phyloP scores from a whole-genome alignment of 2,797 vertebrate genomes.

The Moxostoma hubbsi region DNA sequence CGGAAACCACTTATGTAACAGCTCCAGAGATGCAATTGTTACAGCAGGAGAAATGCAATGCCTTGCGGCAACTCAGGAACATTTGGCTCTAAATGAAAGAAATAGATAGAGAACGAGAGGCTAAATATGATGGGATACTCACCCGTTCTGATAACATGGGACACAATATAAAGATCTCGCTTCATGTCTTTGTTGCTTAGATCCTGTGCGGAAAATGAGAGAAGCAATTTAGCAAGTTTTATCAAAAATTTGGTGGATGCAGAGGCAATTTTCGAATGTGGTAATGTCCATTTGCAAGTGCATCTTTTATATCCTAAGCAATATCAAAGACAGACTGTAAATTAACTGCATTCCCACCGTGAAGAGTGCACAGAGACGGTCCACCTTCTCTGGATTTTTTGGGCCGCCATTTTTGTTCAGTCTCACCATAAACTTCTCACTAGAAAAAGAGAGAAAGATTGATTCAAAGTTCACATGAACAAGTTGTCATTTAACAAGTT shows the following conservation, averaged over 20 bases:
- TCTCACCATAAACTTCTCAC: constrained; percentile 98
- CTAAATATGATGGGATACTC: constrained; percentile 55
- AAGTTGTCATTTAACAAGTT: neutral
- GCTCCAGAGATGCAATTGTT: constrained; percentile 29
- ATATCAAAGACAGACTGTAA: neutral
- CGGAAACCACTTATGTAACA: constrained; percentile 35
- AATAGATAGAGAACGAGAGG: neutral
- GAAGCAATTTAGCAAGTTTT: neutral
- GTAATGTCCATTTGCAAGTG: neutral
- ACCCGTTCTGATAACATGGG: constrained; percentile 97
- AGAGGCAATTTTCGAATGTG: neutral
- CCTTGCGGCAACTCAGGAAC: constrained; percentile 14
- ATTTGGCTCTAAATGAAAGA: constrained; percentile 25
- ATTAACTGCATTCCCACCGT: constrained; percentile 78
- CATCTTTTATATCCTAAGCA: neutral
- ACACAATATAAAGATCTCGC: constrained; percentile 96
- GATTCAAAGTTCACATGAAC: neutral
- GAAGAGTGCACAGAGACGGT: constrained; percentile 95
- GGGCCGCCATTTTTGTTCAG: constrained; percentile 98
- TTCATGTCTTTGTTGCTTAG: constrained; percentile 99
- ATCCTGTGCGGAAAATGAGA: constrained; percentile 77
- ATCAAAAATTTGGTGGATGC: neutral
- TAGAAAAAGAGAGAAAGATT: constrained; percentile 66
- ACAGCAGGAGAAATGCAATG: constrained; percentile 29
- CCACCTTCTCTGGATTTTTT: constrained; percentile 96